Percentiles rank a stretch among this genome's conserved stretches.
Evolutionary conservation across 1,140 invertebrate genomes (phyloP).

Genomic region (Meteorus sp.): DNA sequence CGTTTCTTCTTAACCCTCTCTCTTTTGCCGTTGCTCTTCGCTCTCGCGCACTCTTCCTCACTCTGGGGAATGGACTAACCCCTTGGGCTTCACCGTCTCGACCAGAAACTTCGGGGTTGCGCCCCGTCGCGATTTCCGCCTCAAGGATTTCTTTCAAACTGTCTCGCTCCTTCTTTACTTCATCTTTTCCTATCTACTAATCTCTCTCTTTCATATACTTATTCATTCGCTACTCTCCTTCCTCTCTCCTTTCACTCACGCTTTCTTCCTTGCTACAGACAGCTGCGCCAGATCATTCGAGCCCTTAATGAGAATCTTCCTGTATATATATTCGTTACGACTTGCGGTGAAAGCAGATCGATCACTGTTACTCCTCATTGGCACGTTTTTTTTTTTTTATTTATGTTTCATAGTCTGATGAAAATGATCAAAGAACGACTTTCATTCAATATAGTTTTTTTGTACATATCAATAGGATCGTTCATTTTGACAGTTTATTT

Average conservation of each 20-base stretch:
- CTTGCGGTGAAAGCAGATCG: too few species aligned
- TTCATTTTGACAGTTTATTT: too few species aligned
- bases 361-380: too few species aligned
- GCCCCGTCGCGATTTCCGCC: slow-evolving; percentile 19
- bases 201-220: too few species aligned
- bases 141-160: slow-evolving; percentile 20
- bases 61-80: slow-evolving; percentile 1
- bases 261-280: too few species aligned
- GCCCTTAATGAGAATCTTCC: not conserved
- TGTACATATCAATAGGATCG: too few species aligned
- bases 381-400: too few species aligned
- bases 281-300: not conserved
- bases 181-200: not conserved
- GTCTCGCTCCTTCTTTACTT: not conserved
- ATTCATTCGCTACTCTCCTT: slow-evolving; percentile 4
- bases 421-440: too few species aligned
- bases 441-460: too few species aligned
- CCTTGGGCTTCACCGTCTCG: slow-evolving; percentile 10
- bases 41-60: not conserved
- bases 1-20: not conserved
- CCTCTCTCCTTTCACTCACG: not conserved
- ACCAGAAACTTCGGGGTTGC: slow-evolving; percentile 19
- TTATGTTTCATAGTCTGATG: too few species aligned
- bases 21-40: too few species aligned
- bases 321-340: too few species aligned